Conservation (phyloP, 2,113 vertebrate genomes). For the Steatornis caripensis region DNA sequence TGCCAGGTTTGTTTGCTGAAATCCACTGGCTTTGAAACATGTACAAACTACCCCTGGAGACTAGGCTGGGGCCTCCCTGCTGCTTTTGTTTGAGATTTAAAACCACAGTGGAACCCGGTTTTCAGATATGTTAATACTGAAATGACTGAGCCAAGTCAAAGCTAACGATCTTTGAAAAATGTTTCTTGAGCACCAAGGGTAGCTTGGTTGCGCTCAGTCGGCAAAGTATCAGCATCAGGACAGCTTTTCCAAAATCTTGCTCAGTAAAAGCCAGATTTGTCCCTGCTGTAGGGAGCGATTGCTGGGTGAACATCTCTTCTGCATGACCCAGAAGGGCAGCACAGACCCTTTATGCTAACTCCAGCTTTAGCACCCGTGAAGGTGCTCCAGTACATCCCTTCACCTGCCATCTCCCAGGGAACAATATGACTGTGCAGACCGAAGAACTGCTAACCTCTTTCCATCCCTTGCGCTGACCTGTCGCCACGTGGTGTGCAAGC, state of each 20-base stretch:
- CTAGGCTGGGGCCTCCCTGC: slow-evolving; percentile 6
- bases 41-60: slow-evolving; percentile 19
- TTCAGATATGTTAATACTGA: not conserved
- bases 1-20: slow-evolving; percentile 50
- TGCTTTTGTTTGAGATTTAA: slow-evolving; percentile 20
- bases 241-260: not conserved
- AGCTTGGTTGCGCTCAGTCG: not conserved
- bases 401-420: not conserved
- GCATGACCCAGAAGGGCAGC: not conserved
- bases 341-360: not conserved
- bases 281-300: fast-evolving
- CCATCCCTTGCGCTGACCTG: not conserved
- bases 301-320: not conserved
- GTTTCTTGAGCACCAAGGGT: not conserved
- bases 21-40: not conserved
- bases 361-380: not conserved
- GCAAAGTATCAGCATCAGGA: not conserved
- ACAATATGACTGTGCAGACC: not conserved
- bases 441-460: not conserved
- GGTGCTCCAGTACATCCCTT: not conserved
- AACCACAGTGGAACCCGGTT: not conserved
- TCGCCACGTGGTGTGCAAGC: fast-evolving
- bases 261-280: not conserved
- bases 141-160: not conserved
- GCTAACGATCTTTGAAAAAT: not conserved